phyloP scores from a whole-genome alignment of 2,888 invertebrate genomes.

The Scotopteryx bipunctaria region DNA sequence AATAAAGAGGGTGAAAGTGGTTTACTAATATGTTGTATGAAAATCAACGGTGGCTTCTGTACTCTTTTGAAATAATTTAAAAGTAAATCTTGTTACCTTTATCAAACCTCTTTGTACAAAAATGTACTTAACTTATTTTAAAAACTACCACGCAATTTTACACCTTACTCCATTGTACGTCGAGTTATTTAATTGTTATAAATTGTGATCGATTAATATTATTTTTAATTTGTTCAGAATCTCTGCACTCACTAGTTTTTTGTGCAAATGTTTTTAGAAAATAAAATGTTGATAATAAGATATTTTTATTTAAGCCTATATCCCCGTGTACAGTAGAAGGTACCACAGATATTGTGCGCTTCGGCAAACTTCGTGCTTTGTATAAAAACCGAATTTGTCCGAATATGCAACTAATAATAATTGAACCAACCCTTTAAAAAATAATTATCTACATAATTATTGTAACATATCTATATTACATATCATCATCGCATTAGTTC shows the following conservation, averaged over 20 bases:
- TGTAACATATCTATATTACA: too few relatives aligned
- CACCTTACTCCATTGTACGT: constrained; percentile 29
- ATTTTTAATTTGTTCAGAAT: constrained; percentile 53
- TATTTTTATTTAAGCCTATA: constrained; percentile 20
- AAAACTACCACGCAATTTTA: constrained; percentile 33
- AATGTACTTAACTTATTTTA: constrained; percentile 47
- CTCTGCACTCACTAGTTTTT: constrained; percentile 61
- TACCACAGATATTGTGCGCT: too few relatives aligned
- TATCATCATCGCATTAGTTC: too few relatives aligned
- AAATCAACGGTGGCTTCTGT: not conserved
- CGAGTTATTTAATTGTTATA: constrained; percentile 36
- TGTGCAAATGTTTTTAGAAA: constrained; percentile 53
- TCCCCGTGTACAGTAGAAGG: too few relatives aligned
- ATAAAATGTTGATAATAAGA: constrained; percentile 35
- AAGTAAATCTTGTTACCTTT: constrained; percentile 30
- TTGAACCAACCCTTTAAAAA: too few relatives aligned
- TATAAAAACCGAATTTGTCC: too few relatives aligned
- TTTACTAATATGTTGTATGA: constrained; percentile 1
- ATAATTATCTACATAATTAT: too few relatives aligned
- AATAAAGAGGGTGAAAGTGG: too few relatives aligned
- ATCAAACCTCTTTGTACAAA: constrained; percentile 42
- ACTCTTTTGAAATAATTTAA: not conserved
- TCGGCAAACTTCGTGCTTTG: too few relatives aligned
- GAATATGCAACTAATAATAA: too few relatives aligned
- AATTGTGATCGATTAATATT: constrained; percentile 47